Base-by-base conservation (phyloP, 2,113 vertebrate species). In the Oceanites oceanicus region DNA sequence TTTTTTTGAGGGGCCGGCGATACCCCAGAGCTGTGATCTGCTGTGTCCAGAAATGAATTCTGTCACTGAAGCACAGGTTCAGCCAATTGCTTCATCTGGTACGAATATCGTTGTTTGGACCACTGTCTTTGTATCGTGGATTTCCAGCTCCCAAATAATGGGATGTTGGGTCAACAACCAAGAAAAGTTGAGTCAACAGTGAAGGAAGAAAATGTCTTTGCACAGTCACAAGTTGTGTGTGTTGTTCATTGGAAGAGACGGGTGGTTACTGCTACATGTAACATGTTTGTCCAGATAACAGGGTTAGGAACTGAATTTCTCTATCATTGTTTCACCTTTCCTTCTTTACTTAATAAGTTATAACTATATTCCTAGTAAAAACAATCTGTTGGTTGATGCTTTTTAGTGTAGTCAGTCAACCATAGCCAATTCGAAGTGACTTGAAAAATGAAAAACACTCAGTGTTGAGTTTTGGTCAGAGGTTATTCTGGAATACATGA, bases 221-320 rank as follows among this genome's bases (percentile, higher is more conserved):
- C 15, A 4, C 2, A 6, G 32, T 72, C 21, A 3, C 2, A 3
- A 20, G 26, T 10, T 42, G 18, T 15, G 1, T 21, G 26, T 5
- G 3, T 23, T 55, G 7, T 0, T 50, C 13, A 32, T 23, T 25
- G 23, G 8, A n/a, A 73, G 45, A 49, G 23, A 0, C 0, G 2
- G 1, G 21, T 26, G 7, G 2, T 82, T 47, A 3, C 26, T 34
- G n/a, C 50, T 47, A 0, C 18, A 0, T 2, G 7, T 34, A 32
- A 13, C 0, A 0, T 23, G 15, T 32, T 72, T 68, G 27, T 32
- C 40, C 15, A 1, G 12, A 9, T n/a, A 83, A 21, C 23, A 15
- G 15, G 25, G 13, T 21, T 44, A 40, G 23, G 22, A 66, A 5
- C 9, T 18, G 21, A 29, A 14, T 26, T 47, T 52, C 7, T 67